Conservation (phyloP, 2,113 vertebrate species). For the Seriola rivoliana region DNA sequence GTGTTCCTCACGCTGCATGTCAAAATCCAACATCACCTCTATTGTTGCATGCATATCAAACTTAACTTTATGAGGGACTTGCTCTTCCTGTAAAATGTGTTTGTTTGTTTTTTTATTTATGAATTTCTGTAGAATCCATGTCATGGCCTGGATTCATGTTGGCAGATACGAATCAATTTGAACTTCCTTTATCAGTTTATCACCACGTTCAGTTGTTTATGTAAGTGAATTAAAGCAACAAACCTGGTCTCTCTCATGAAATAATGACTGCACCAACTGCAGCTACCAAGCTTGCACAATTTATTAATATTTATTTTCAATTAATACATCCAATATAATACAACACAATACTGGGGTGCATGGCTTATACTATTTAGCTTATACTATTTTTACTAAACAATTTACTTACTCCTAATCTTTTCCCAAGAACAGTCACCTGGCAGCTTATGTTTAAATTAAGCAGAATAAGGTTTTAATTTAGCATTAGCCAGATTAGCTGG, state of each 20-base stretch:
- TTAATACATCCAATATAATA: too few relatives aligned
- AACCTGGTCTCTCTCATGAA: too few relatives aligned
- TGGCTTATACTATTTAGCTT: neutral
- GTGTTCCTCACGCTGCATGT: too few relatives aligned
- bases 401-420: neutral
- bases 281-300: neutral
- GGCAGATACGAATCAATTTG: neutral
- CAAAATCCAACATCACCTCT: neutral
- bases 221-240: too few relatives aligned
- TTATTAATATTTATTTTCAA: too few relatives aligned
- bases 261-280: neutral
- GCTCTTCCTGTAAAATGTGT: neutral
- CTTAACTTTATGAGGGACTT: neutral
- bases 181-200: slow-evolving; percentile 23
- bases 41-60: neutral
- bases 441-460: neutral
- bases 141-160: neutral
- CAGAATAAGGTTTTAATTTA: neutral
- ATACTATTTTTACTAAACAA: neutral
- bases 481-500: too few relatives aligned
- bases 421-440: too few relatives aligned
- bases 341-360: too few relatives aligned
- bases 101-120: neutral
- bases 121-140: neutral
- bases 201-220: neutral